These are phyloP conservation scores for Nycticebus coucang DNA, from an alignment of 2,113 vertebrate species.

Conservation along the genomic window DNA sequence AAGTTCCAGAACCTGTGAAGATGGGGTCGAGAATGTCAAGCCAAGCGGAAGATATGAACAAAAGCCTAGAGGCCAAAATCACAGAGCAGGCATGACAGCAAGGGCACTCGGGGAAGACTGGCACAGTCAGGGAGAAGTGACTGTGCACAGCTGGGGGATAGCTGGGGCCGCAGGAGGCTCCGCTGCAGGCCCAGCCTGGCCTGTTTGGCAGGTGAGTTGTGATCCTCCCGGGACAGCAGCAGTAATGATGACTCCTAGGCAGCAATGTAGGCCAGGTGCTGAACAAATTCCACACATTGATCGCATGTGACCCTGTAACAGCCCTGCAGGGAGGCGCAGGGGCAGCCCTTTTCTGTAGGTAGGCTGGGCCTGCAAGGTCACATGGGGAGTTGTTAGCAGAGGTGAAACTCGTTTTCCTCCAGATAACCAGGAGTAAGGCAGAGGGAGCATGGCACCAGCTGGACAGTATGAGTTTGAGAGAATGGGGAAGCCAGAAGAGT, in stretches of 20 bases:
- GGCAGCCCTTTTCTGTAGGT: fast-evolving
- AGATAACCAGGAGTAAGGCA: not conserved
- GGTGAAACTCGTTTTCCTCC: not conserved
- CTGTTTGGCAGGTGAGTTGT: fast-evolving
- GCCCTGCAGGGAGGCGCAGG: fast-evolving
- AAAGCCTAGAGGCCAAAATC: not conserved
- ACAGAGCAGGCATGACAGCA: fast-evolving
- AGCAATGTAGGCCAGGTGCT: not conserved
- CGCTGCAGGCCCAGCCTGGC: not conserved
- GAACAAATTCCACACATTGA: fast-evolving
- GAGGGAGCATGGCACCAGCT: fast-evolving
- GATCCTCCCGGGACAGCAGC: fast-evolving
- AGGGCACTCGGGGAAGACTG: not conserved
- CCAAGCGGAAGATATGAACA: fast-evolving
- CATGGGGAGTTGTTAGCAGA: not conserved
- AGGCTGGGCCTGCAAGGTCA: fast-evolving
- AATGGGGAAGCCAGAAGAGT: too few relatives aligned
- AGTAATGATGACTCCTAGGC: fast-evolving
- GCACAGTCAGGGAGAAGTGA: not conserved
- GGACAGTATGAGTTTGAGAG: fast-evolving
- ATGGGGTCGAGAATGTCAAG: not conserved
- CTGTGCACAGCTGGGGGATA: too few relatives aligned
- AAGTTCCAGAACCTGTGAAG: not conserved
- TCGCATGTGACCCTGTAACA: fast-evolving
- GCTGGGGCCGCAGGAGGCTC: fast-evolving